Evolutionary conservation across 1,140 invertebrate species (phyloP).

Genomic region (Thalassaphorura encarpata): DNA sequence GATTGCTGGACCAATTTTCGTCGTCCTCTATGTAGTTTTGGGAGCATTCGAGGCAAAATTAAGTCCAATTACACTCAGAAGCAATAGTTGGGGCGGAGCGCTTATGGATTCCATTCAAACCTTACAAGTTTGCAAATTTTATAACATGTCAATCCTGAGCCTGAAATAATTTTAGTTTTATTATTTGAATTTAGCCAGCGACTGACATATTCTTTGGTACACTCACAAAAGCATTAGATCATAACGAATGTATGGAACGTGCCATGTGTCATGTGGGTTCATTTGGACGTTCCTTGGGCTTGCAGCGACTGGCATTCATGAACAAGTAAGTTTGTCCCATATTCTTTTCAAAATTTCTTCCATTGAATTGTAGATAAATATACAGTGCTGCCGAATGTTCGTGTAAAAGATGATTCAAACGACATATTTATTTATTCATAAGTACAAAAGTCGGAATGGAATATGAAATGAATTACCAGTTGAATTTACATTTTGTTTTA

Average conservation of each 20-base stretch:
- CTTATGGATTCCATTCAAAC: neutral
- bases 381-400: too few relatives aligned
- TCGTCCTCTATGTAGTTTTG: slow-evolving; percentile 26
- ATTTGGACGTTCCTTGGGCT: neutral
- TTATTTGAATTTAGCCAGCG: slow-evolving; percentile 8
- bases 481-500: too few relatives aligned
- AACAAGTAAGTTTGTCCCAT: too few relatives aligned
- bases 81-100: neutral
- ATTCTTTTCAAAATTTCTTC: too few relatives aligned
- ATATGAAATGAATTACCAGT: too few relatives aligned
- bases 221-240: slow-evolving; percentile 1
- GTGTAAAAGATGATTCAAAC: too few relatives aligned
- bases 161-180: neutral
- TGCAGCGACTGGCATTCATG: too few relatives aligned
- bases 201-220: slow-evolving; percentile 1
- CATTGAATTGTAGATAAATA: too few relatives aligned
- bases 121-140: slow-evolving; percentile 5
- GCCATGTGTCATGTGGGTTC: slow-evolving; percentile 8
- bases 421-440: too few relatives aligned
- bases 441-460: too few relatives aligned
- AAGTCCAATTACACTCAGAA: slow-evolving; percentile 10
- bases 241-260: slow-evolving; percentile 13
- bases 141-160: neutral
- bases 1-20: slow-evolving; percentile 27
- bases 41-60: slow-evolving; percentile 24